phyloP scores from a whole-genome alignment of 2,888 invertebrate species.

The Parnassius smintheus region DNA sequence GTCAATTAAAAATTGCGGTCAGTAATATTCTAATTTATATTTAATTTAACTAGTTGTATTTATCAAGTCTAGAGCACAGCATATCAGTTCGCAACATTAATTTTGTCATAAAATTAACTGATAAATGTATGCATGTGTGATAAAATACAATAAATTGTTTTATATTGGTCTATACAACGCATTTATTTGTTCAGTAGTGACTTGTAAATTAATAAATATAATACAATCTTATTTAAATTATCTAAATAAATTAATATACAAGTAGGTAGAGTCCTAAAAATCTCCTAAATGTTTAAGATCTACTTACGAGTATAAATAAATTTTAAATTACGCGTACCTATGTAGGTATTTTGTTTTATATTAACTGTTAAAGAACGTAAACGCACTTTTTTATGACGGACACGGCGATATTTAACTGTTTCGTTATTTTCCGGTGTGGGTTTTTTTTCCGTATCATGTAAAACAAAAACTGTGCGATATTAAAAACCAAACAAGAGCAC shows the following conservation, averaged over 20 bases:
- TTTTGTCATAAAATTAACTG: conserved; percentile 6
- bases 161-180: not conserved
- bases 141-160: conserved; percentile 2
- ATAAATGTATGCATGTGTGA: not conserved
- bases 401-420: not conserved
- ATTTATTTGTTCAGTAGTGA: not conserved
- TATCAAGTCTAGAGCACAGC: not conserved
- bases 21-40: not conserved
- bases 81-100: not conserved
- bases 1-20: conserved; percentile 2
- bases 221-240: too few species aligned
- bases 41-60: not conserved
- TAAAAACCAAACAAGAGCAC: conserved; percentile 20
- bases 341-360: too few species aligned
- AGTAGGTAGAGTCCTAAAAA: too few species aligned
- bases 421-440: not conserved
- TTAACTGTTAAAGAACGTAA: too few species aligned
- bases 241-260: too few species aligned
- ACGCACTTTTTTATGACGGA: too few species aligned
- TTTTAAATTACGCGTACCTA: too few species aligned
- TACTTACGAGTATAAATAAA: too few species aligned
- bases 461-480: conserved; percentile 17
- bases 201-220: not conserved
- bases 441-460: conserved; percentile 20
- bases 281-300: too few species aligned